Evolutionary conservation across 1,140 invertebrate species (phyloP), one percentile per base, ranked within the genome.

Genomic region (Drosophila subpulchrella): DNA sequence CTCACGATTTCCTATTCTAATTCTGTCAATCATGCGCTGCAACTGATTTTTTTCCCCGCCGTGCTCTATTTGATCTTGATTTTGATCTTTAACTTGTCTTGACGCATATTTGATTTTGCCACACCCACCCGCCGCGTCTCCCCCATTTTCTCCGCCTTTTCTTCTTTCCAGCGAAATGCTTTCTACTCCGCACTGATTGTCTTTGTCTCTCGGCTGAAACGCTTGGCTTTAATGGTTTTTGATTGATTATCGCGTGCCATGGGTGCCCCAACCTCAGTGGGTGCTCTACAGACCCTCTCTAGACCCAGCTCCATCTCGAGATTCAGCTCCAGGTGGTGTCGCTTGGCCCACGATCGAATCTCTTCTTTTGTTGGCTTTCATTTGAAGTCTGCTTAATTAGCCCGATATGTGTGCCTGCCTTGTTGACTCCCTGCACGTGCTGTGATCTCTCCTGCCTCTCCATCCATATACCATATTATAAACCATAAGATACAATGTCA

Each of bases 241-340:
- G 84, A 89, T 89, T 89, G 84, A 89, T 89, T 89, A 89, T 89
- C 84, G 84, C 85, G 80, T 89, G 84, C 84, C 84, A 89, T 61
- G 75, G 79, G 20, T 58, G 66, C 48, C 55, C 48, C 38, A 27
- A 17, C 55, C 84, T 77, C 84, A 71, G 80, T 89, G 80, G 83
- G 79, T 83, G 83, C 83, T 78, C 59, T 57, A 60, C 58, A 36
- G 53, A 60, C 38, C 50, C 58, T 17, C 50, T 57, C 30, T 66
- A 48, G 44, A 77, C 65, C 54, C 66, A 78, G 42, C 51, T 54
- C 44, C 47, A 70, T 17, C 61, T 59, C 27, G 32, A 75, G 32
- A 48, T 66, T 32, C 59, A 74, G 32, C 67, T 68, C 42, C 62
- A 68, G 47, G 56, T 81, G 82, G 81, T 85, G 81, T 74, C 71